Conservation (phyloP, 2,797 vertebrate species). For the Enteromius mattozi region DNA sequence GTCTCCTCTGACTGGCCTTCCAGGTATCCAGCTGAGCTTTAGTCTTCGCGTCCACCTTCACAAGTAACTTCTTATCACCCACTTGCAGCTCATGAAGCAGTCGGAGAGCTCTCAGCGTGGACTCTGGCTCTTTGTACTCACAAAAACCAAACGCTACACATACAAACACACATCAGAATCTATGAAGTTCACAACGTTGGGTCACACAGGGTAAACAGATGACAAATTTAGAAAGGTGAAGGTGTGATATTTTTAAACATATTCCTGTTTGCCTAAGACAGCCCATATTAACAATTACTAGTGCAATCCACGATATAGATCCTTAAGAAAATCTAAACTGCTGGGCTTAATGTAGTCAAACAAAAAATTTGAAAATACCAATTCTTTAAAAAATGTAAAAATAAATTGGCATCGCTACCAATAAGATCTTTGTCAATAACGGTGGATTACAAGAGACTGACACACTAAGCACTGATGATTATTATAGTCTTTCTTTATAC, state of each 20-base stretch:
- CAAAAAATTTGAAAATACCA: not conserved
- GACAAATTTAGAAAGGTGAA: not conserved
- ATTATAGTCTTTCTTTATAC: slow-evolving; percentile 72
- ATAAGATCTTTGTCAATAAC: not conserved
- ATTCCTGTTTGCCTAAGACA: not conserved
- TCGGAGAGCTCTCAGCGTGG: slow-evolving; percentile 91
- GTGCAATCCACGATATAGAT: not conserved
- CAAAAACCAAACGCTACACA: slow-evolving; percentile 95
- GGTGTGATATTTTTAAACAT: not conserved
- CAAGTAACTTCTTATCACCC: slow-evolving; percentile 96
- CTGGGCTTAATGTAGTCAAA: not conserved
- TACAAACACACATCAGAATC: not conserved
- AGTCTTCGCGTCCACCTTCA: slow-evolving; percentile 98
- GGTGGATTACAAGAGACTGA: not conserved
- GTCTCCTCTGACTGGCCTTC: slow-evolving; percentile 94
- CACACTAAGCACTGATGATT: not conserved
- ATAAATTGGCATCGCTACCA: not conserved
- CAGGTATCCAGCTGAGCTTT: slow-evolving; percentile 98
- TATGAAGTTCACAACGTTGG: not conserved
- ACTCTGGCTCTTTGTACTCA: slow-evolving; percentile 98
- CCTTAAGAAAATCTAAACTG: not conserved
- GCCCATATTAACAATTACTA: not conserved
- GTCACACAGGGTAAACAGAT: not conserved
- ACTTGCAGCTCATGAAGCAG: slow-evolving; percentile 95
- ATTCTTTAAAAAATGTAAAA: not conserved